Base-by-base conservation (phyloP, 2,797 vertebrate species). In the Synanceia verrucosa region DNA sequence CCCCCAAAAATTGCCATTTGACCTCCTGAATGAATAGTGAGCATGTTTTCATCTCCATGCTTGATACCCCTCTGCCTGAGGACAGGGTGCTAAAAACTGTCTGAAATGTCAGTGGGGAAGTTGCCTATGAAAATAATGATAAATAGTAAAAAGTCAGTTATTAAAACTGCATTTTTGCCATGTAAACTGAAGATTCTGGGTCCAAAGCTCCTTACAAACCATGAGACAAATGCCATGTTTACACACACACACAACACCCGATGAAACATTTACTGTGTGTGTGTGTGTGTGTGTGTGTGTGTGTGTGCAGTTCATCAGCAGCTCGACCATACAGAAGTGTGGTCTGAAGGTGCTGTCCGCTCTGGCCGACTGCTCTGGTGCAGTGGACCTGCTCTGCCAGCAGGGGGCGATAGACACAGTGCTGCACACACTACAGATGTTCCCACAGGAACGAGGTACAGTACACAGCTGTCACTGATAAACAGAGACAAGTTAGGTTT, bases 351-450 rank as follows among this genome's bases (percentile, higher is more conserved):
- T 98, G 2, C 93, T 99, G 62, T 94, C 92, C 9, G 91, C 93
- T 9, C 80, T 98, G 77, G 89, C 91, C 7, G 95, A 95, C 85
- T 95, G 95, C 83, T 95, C 95, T 0, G 96, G 96, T 55, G 95
- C 95, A 0, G 89, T 96, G 86, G 96, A 96, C 79, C 84, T 96
- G 13, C 93, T 98, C 76, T 95, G 95, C 70, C 93, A 96, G 57
- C 95, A 96, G 87, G 97, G 97, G 73, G 96, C 96, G 28, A 90
- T 97, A 65, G 97, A 98, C 81, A 96, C 95, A 0, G 92, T 95
- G 19, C 94, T 99, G 29, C 97, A 98, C 29, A 95, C 95, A 4
- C 91, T 98, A 1, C 97, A 97, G 86, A 97, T 97, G 96, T 98
- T 96, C 88, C 96, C 96, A 5, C 88, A 86, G 5, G 94, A 96